phyloP scores from a whole-genome alignment of 2,888 invertebrate species.

The Metalampra italica region DNA sequence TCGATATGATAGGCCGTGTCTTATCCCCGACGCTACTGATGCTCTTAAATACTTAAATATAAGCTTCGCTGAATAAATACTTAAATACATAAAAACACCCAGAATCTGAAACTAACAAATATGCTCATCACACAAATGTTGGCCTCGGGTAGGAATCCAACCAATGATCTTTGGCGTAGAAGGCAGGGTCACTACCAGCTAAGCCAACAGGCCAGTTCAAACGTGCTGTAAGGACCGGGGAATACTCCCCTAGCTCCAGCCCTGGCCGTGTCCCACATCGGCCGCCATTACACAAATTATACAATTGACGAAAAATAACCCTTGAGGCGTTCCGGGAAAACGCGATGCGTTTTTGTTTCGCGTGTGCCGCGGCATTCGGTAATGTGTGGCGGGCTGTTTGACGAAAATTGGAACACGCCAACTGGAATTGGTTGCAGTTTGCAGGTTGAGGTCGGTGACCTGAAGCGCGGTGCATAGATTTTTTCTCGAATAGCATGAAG shows the following conservation, averaged over 20 bases:
- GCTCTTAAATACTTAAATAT: too few species aligned
- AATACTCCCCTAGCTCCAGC: neutral
- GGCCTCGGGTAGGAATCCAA: too few species aligned
- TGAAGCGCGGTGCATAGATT: neutral
- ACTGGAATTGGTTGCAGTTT: constrained; percentile 1
- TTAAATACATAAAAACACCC: too few species aligned
- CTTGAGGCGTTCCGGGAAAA: constrained; percentile 1
- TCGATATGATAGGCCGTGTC: too few species aligned
- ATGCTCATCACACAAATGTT: too few species aligned
- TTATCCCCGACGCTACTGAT: too few species aligned
- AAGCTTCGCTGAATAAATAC: too few species aligned
- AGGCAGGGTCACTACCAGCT: too few species aligned
- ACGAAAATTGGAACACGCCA: constrained; percentile 5
- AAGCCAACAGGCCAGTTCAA: too few species aligned
- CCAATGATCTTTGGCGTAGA: too few species aligned
- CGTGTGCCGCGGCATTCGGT: constrained; percentile 2
- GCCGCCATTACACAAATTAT: constrained; percentile 26
- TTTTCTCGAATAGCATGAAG: neutral
- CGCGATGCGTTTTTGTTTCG: constrained; percentile 11
- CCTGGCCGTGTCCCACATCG: neutral
- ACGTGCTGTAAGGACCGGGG: too few species aligned
- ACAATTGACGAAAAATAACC: constrained; percentile 15
- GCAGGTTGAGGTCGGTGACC: neutral
- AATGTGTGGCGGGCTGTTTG: constrained; percentile 3
- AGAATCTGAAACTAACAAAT: too few species aligned